A percentile compares a stretch with the other conserved stretches of the same genome.
These are phyloP conservation scores for Styela clava DNA, from an alignment of 23 tunicate genomes.

Conservation along the genomic window DNA sequence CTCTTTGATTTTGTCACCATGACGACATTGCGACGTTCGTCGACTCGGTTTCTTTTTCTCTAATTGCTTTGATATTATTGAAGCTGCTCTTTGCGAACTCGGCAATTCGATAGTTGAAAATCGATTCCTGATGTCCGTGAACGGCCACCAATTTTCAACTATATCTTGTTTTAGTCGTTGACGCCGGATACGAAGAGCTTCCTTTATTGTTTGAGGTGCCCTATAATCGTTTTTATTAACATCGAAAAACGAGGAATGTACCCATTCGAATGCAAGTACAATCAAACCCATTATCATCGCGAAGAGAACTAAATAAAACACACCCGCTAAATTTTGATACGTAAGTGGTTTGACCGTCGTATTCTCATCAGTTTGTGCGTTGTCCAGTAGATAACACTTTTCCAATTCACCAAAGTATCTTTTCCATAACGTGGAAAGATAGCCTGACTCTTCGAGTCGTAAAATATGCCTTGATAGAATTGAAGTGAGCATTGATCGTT, in stretches of 20 bases:
- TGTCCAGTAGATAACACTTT: constrained; percentile 7
- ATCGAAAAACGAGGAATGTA: constrained; percentile 41
- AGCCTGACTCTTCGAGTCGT: constrained; percentile 45
- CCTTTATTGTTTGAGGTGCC: constrained; percentile 67
- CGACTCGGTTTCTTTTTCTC: neutral
- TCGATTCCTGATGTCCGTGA: neutral
- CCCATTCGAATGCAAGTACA: constrained; percentile 64
- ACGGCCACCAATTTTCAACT: constrained; percentile 57
- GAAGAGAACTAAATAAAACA: constrained; percentile 59
- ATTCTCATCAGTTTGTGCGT: neutral
- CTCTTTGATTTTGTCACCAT: neutral
- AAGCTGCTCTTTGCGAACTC: neutral
- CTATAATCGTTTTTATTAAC: constrained; percentile 39
- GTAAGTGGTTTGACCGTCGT: constrained; percentile 25
- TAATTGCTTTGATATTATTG: neutral
- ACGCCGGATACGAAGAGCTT: constrained; percentile 43
- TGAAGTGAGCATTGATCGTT: constrained; percentile 43
- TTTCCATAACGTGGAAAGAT: constrained; percentile 19
- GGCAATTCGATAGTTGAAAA: neutral
- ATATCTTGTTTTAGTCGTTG: constrained; percentile 47
- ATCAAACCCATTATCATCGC: constrained; percentile 61
- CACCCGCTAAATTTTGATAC: constrained; percentile 75
- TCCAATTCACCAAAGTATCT: constrained; percentile 47
- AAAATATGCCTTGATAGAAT: constrained; percentile 28
- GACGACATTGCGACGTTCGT: neutral